phyloP scores from a whole-genome alignment of 2,888 invertebrate species.

The Diabrotica balteata region DNA sequence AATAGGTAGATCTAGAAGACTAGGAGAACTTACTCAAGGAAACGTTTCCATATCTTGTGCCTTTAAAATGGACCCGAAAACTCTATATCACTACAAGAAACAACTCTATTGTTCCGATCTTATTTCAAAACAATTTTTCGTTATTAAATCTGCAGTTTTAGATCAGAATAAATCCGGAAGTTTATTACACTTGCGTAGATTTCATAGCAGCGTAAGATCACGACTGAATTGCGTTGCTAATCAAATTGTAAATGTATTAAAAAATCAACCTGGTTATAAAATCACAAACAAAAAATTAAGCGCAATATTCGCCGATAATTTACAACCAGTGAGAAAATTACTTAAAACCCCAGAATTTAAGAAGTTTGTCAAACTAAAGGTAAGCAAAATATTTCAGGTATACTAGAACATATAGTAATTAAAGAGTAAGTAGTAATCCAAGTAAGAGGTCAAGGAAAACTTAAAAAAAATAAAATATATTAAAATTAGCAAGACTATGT shows the following conservation, averaged over 20 bases:
- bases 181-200: conserved; percentile 70
- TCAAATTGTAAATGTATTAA: conserved; percentile 64
- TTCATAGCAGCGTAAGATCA: conserved; percentile 66
- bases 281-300: conserved; percentile 64
- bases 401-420: background rate
- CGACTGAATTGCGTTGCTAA: conserved; percentile 64
- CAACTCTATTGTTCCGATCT: conserved; percentile 66
- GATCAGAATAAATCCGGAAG: conserved; percentile 59
- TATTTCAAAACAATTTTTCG: conserved; percentile 69
- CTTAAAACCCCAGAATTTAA: conserved; percentile 64
- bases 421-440: too few relatives aligned
- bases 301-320: conserved; percentile 55
- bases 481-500: too few relatives aligned
- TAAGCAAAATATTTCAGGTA: conserved; percentile 50
- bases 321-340: conserved; percentile 56
- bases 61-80: conserved; percentile 69
- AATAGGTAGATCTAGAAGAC: conserved; percentile 73
- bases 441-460: too few relatives aligned
- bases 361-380: conserved; percentile 60
- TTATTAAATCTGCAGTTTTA: conserved; percentile 60
- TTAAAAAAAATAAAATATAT: too few relatives aligned
- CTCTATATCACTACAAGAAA: conserved; percentile 70
- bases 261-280: conserved; percentile 63
- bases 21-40: conserved; percentile 74
- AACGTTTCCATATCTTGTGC: conserved; percentile 64